Percentiles rank a stretch among this genome's conserved stretches.
These are phyloP conservation scores for Paracentrotus lividus DNA, from an alignment of 53 echinoderm and acorn worm species.

Conservation along the genomic window DNA sequence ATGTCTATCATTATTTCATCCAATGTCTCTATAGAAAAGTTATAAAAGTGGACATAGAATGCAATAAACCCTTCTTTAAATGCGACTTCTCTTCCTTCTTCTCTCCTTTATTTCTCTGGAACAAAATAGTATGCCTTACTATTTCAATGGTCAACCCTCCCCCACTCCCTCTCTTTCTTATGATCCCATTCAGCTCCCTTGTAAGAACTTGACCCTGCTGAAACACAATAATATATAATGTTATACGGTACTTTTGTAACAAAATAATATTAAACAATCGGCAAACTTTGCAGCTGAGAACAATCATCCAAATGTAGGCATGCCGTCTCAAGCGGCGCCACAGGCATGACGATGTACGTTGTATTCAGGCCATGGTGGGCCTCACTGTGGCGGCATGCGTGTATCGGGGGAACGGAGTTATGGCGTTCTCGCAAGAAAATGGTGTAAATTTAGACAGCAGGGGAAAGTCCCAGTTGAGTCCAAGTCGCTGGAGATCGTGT, in stretches of 20 bases:
- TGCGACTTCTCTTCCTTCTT: no score
- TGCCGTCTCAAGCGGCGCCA: not conserved
- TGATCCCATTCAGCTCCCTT: not conserved
- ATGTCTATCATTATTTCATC: no score
- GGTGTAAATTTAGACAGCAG: constrained; percentile 25
- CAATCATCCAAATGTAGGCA: not conserved
- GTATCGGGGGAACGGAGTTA: not conserved
- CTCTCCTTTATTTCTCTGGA: no score
- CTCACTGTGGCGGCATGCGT: not conserved
- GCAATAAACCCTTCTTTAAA: no score
- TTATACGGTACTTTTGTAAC: not conserved
- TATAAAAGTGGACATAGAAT: no score
- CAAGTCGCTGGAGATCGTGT: not conserved
- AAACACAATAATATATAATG: not conserved
- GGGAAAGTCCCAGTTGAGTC: constrained; percentile 23
- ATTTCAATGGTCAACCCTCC: not conserved
- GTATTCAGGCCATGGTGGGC: not conserved
- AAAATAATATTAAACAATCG: not conserved
- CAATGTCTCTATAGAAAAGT: no score
- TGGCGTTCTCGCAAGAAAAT: not conserved
- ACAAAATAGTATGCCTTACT: no score
- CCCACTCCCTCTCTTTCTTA: not conserved
- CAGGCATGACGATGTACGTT: not conserved
- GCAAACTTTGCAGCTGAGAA: not conserved
- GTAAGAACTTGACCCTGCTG: not conserved